A percentile compares a stretch with the other conserved stretches of the same genome.
Conservation (phyloP, 1,140 invertebrate species). For the Penaeus indicus region DNA sequence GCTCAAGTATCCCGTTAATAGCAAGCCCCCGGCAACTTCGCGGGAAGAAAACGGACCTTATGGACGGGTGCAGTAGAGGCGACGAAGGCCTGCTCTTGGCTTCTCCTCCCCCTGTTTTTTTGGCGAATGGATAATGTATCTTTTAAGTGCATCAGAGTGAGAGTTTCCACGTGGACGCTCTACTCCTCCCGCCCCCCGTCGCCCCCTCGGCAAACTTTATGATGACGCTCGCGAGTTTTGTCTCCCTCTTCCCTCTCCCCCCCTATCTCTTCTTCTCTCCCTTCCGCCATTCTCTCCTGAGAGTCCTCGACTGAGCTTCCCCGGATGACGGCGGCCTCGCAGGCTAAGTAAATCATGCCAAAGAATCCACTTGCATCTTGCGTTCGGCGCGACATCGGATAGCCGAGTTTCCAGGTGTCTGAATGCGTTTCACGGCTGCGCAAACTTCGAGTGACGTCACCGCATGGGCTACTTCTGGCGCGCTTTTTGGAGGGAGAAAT, state of each 20-base stretch:
- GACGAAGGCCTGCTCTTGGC: neutral
- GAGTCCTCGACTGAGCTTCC: too few species aligned
- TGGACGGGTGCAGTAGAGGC: neutral
- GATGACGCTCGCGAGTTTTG: too few species aligned
- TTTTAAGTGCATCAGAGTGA: constrained; percentile 31
- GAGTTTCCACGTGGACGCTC: neutral
- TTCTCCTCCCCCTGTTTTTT: neutral
- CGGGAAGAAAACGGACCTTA: neutral
- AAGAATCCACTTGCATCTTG: neutral
- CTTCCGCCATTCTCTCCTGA: too few species aligned
- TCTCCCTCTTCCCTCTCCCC: too few species aligned
- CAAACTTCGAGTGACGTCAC: neutral
- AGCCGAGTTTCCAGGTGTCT: constrained; percentile 16
- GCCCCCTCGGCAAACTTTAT: too few species aligned
- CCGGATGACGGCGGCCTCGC: too few species aligned
- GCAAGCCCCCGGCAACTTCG: neutral
- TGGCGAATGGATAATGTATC: constrained; percentile 26
- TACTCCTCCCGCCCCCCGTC: too few species aligned
- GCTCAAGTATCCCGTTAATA: neutral
- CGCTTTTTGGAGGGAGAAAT: too few species aligned
- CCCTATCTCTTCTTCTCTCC: too few species aligned
- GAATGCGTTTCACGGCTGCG: constrained; percentile 3
- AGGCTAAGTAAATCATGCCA: too few species aligned
- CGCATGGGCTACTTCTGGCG: neutral
- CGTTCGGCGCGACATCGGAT: neutral